These are phyloP conservation scores for Hydractinia symbiolongicarpus DNA, from an alignment of 30 jellyfish, hydroid and myxozoan species.

Conservation along the genomic window DNA sequence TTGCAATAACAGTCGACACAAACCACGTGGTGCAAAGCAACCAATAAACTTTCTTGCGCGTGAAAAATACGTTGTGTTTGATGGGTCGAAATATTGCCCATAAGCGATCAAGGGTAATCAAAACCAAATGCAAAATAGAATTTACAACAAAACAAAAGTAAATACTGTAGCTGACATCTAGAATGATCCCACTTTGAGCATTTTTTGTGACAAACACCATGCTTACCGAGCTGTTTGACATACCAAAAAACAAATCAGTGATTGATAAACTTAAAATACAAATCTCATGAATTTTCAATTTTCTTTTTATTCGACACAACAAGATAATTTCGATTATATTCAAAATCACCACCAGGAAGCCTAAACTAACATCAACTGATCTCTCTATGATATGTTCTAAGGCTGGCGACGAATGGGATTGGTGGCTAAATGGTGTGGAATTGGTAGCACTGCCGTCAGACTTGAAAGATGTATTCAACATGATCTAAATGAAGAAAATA, in stretches of 20 bases:
- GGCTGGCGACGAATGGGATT: no score
- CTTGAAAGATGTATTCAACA: no score
- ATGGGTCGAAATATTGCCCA: slow-evolving; percentile 15
- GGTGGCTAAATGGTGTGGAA: no score
- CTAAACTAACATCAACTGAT: not conserved
- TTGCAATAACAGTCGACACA: slow-evolving; percentile 4
- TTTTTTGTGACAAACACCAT: not conserved
- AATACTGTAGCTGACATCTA: slow-evolving; percentile 8
- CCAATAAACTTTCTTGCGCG: slow-evolving; percentile 12
- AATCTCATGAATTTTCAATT: not conserved
- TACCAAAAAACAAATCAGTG: slow-evolving; percentile 22
- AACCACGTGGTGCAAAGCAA: not conserved
- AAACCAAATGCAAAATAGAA: slow-evolving; percentile 18
- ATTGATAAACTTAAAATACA: slow-evolving; percentile 19
- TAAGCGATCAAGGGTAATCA: slow-evolving; percentile 16
- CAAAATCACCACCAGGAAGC: slow-evolving; percentile 4
- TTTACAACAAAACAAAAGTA: slow-evolving; percentile 10
- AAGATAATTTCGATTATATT: slow-evolving; percentile 6
- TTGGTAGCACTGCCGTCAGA: no score
- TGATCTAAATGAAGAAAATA: no score
- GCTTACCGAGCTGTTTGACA: slow-evolving; percentile 8
- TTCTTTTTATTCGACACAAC: not conserved
- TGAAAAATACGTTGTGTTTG: slow-evolving; percentile 4
- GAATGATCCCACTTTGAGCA: not conserved
- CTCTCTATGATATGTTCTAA: not conserved